Percentiles rank a stretch among this genome's conserved stretches.
Conservation (phyloP, 1,140 invertebrate genomes). For the Colletes gigas region DNA sequence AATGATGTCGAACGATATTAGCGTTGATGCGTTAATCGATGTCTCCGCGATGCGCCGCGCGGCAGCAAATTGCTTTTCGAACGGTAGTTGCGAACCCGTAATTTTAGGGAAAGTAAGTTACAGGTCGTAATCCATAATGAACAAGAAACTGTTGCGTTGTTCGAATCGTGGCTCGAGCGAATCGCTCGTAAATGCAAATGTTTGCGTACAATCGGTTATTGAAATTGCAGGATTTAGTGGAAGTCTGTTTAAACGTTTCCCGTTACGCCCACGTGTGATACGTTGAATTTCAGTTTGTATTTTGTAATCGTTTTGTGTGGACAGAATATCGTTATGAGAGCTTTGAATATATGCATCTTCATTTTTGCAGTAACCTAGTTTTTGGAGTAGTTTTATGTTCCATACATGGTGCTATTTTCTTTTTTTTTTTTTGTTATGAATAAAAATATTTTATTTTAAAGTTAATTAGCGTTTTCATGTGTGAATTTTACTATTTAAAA, state of each 20-base stretch:
- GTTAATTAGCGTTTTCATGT: too few species aligned
- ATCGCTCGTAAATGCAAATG: conserved; percentile 13
- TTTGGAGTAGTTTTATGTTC: too few species aligned
- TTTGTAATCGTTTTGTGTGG: too few species aligned
- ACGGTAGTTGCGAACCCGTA: background rate
- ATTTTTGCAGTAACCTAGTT: too few species aligned
- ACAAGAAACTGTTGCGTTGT: background rate
- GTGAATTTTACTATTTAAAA: too few species aligned
- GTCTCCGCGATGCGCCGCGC: background rate
- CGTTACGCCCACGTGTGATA: too few species aligned
- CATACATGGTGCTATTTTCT: too few species aligned
- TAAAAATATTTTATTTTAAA: too few species aligned
- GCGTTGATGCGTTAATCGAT: background rate
- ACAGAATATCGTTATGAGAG: too few species aligned
- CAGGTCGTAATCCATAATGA: background rate
- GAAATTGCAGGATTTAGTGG: background rate
- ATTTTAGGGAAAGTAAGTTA: background rate
- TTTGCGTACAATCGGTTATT: background rate
- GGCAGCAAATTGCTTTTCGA: conserved; percentile 8
- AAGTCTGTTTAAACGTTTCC: background rate
- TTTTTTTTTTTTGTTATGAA: too few species aligned
- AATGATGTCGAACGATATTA: background rate
- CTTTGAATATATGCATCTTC: too few species aligned
- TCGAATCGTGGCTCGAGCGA: background rate
- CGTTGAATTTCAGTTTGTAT: too few species aligned